These are phyloP conservation scores for Cirrhinus mrigala DNA, from an alignment of 2,797 vertebrate genomes.

Conservation along the genomic window DNA sequence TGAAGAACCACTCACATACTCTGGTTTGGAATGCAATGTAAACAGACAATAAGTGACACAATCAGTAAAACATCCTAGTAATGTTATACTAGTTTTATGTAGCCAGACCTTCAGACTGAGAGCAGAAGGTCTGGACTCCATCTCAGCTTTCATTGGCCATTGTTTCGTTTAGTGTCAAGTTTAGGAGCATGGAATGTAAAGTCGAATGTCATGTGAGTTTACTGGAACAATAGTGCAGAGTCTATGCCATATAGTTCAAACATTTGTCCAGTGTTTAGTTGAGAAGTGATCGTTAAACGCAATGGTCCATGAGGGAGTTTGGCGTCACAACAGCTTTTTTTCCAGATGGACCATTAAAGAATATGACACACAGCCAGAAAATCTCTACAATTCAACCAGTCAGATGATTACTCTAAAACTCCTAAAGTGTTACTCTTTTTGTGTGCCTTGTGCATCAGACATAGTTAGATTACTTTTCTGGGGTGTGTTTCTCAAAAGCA, in stretches of 20 bases:
- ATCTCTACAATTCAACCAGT: neutral
- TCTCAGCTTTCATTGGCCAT: too few species aligned
- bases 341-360: neutral
- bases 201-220: neutral
- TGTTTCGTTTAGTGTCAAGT: too few species aligned
- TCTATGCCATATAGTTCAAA: neutral
- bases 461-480: neutral
- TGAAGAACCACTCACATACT: too few species aligned
- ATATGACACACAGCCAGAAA: neutral
- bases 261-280: neutral
- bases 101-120: too few species aligned
- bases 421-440: neutral
- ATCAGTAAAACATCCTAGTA: neutral
- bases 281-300: neutral
- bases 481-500: too few species aligned
- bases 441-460: neutral
- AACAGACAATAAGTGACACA: neutral
- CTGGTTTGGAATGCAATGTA: neutral
- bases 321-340: neutral
- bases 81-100: too few species aligned
- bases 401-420: neutral
- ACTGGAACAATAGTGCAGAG: neutral
- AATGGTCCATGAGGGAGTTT: neutral
- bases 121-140: too few species aligned
- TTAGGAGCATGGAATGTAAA: too few species aligned